phyloP scores from a whole-genome alignment of 2,888 invertebrate species.

The Acleris cristana region DNA sequence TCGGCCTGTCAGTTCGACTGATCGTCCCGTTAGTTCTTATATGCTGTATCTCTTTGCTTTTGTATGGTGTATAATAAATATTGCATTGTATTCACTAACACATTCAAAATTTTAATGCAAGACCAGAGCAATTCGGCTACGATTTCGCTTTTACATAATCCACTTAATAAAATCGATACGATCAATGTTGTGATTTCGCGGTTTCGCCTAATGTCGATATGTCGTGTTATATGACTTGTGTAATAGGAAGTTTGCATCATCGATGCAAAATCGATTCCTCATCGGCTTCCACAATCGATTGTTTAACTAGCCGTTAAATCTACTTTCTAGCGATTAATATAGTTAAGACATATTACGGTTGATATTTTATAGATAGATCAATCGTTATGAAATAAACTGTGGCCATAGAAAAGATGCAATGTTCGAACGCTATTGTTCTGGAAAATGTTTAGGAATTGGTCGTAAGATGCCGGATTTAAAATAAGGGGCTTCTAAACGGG shows the following conservation, averaged over 20 bases:
- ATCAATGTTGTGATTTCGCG: neutral
- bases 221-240: conserved; percentile 26
- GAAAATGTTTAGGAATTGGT: too few relatives aligned
- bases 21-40: too few relatives aligned
- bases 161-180: neutral
- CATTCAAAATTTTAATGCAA: too few relatives aligned
- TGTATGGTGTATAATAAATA: too few relatives aligned
- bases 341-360: conserved; percentile 28
- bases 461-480: too few relatives aligned
- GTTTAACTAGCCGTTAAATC: conserved; percentile 36
- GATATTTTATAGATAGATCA: conserved; percentile 13
- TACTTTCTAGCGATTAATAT: conserved; percentile 35
- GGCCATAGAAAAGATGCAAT: neutral
- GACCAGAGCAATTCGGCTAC: too few relatives aligned
- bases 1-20: too few relatives aligned
- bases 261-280: conserved; percentile 44
- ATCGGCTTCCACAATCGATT: conserved; percentile 36
- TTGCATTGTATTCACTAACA: too few relatives aligned
- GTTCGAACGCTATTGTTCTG: too few relatives aligned
- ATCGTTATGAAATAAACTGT: neutral
- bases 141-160: neutral
- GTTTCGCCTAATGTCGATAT: conserved; percentile 13
- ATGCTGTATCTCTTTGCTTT: too few relatives aligned
- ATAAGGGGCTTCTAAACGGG: too few relatives aligned
- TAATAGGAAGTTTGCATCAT: conserved; percentile 37